Evolutionary conservation across 2,797 vertebrate species (phyloP).

Genomic region (Phoeniculus purpureus): DNA sequence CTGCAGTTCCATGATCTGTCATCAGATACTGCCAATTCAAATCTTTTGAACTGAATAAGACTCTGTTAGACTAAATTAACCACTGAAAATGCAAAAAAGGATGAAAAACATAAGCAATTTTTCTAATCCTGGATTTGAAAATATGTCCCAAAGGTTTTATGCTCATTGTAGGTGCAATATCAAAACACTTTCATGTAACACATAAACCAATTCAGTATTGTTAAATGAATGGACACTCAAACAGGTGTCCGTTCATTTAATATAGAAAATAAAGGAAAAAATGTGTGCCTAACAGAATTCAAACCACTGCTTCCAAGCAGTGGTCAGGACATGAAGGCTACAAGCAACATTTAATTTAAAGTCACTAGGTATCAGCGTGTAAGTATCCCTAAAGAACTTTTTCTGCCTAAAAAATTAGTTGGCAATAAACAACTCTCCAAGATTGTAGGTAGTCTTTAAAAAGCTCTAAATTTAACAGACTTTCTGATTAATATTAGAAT

Average conservation of each 20-base stretch:
- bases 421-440: not conserved
- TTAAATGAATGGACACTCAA: not conserved
- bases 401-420: not conserved
- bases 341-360: constrained; percentile 11
- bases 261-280: not conserved
- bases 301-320: not conserved
- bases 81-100: not conserved
- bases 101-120: not conserved
- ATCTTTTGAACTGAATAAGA: not conserved
- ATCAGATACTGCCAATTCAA: not conserved
- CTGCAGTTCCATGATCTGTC: not conserved
- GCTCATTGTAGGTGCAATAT: not conserved
- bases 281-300: not conserved
- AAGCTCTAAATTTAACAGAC: not conserved
- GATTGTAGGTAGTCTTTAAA: not conserved
- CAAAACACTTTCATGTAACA: not conserved
- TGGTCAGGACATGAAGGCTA: not conserved
- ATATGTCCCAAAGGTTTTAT: not conserved
- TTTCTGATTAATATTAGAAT: not conserved
- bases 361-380: constrained; percentile 62
- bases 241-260: not conserved
- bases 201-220: not conserved
- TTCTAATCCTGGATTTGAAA: not conserved
- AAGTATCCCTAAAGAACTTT: constrained; percentile 40
- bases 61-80: not conserved